Conservation (phyloP, 2,797 vertebrate species). For the Melanogrammus aeglefinus region DNA sequence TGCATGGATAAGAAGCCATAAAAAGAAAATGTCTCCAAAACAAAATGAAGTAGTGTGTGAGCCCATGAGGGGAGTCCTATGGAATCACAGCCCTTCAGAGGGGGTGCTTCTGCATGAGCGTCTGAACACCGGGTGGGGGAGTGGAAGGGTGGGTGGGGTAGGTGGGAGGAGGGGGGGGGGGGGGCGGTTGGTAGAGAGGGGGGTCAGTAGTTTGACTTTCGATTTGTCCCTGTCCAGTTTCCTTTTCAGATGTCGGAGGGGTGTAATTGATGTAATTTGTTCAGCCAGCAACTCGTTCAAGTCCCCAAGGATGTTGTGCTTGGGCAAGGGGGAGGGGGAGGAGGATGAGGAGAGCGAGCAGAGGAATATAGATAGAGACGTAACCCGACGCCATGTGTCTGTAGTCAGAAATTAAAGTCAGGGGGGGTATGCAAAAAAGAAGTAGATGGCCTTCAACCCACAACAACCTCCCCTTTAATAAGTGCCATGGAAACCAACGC, state of each 20-base stretch:
- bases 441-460: too few relatives aligned
- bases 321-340: conserved; percentile 22
- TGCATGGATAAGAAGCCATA: neutral
- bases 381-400: too few relatives aligned
- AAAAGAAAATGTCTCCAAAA: neutral
- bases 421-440: too few relatives aligned
- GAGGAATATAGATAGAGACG: neutral
- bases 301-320: conserved; percentile 24
- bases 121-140: neutral
- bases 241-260: conserved; percentile 41
- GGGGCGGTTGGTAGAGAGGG: conserved; percentile 28
- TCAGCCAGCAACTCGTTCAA: conserved; percentile 32
- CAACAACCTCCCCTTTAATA: neutral
- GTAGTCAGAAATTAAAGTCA: too few relatives aligned
- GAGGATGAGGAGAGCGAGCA: conserved; percentile 6
- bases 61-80: neutral
- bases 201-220: conserved; percentile 41
- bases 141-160: conserved; percentile 5
- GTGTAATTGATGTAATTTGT: conserved; percentile 38
- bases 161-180: neutral
- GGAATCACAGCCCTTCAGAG: neutral
- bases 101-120: neutral
- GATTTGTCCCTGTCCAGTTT: conserved; percentile 48
- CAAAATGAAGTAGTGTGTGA: neutral
- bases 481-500: neutral